phyloP scores from a whole-genome alignment of 2,888 invertebrate species.

The Lymantria monacha region DNA sequence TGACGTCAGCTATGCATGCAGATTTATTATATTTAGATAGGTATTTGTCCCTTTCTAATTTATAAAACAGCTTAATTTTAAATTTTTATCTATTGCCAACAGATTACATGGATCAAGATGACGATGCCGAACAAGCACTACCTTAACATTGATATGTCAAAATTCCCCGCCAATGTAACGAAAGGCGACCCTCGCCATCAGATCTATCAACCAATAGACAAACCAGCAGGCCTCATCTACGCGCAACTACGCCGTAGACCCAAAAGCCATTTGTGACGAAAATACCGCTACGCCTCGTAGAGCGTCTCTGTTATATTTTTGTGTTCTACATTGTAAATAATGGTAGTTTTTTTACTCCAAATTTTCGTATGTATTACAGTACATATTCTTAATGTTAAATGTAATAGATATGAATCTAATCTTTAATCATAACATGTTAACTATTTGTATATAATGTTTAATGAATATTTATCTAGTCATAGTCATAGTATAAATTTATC shows the following conservation, averaged over 20 bases:
- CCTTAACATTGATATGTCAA: constrained; percentile 87
- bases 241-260: constrained; percentile 86
- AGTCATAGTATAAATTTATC: constrained; percentile 11
- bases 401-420: constrained; percentile 26
- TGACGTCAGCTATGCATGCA: no score
- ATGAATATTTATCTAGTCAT: constrained; percentile 34
- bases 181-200: constrained; percentile 84
- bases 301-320: constrained; percentile 13
- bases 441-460: no score
- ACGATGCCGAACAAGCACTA: constrained; percentile 93
- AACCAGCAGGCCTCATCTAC: constrained; percentile 89
- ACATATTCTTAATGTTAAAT: constrained; percentile 21
- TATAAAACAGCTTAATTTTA: no score
- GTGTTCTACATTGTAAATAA: constrained; percentile 14
- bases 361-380: not conserved
- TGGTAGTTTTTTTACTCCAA: not conserved
- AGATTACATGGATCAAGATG: constrained; percentile 88
- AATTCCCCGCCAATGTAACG: constrained; percentile 85
- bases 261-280: constrained; percentile 77
- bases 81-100: constrained; percentile 45
- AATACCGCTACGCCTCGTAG: constrained; percentile 59
- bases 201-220: constrained; percentile 89
- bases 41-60: no score
- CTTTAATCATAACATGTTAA: constrained; percentile 4
- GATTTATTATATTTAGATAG: no score